Percentiles rank a stretch among this genome's conserved stretches.
phyloP scores from a whole-genome alignment of 2,888 invertebrate genomes.

The Diaphora mendica region DNA sequence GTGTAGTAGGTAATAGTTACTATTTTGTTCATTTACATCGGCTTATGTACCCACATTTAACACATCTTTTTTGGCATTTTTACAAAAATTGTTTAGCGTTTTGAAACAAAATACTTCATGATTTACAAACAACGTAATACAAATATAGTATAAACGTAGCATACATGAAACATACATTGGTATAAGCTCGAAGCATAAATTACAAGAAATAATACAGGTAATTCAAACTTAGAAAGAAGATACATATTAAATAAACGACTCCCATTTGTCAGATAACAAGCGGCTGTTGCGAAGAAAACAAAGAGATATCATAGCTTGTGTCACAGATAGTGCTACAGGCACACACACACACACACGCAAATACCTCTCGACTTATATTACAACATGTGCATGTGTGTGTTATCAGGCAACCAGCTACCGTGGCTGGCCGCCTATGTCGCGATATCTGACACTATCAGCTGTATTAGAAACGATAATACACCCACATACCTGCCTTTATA shows the following conservation, averaged over 20 bases:
- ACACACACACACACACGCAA: constrained; percentile 27
- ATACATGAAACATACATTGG: background rate
- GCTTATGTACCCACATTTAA: no score
- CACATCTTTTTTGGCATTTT: no score
- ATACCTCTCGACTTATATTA: constrained; percentile 20
- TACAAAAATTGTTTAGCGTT: no score
- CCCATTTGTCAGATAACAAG: constrained; percentile 68
- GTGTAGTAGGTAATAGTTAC: background rate
- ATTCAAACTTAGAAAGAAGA: constrained; percentile 45
- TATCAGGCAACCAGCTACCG: constrained; percentile 57
- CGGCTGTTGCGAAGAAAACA: constrained; percentile 74
- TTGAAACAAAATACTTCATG: no score
- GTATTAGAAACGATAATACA: constrained; percentile 70
- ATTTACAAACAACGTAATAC: no score
- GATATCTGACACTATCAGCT: constrained; percentile 71
- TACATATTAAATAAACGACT: constrained; percentile 68
- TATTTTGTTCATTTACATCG: no score
- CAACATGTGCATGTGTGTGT: constrained; percentile 45
- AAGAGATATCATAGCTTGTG: constrained; percentile 70
- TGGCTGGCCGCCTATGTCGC: constrained; percentile 74
- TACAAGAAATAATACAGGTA: constrained; percentile 9
- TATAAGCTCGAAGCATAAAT: background rate
- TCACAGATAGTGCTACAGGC: constrained; percentile 53
- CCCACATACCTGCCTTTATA: constrained; percentile 68
- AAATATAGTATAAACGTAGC: background rate